Conservation (phyloP, 2,888 invertebrate genomes). For the Homarus gammarus region DNA sequence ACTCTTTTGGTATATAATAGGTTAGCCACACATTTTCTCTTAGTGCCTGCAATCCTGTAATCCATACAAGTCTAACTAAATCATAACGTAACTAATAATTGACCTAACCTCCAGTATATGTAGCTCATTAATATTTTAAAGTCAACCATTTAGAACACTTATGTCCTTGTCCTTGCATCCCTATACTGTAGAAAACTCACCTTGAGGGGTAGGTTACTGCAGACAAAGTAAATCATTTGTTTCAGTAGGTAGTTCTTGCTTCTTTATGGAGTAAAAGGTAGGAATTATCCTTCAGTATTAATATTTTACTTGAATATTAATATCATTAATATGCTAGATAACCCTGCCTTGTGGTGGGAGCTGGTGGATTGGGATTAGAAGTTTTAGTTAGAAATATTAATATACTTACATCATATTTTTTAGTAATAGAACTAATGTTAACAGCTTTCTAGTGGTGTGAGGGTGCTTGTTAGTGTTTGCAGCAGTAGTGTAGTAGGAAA, state of each 20-base stretch:
- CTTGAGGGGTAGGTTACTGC: not conserved
- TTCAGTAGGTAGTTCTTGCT: not conserved
- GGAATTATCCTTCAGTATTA: not conserved
- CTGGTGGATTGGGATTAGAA: not conserved
- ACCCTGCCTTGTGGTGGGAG: not conserved
- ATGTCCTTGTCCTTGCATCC: not conserved
- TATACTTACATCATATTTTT: not conserved
- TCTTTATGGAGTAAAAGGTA: not conserved
- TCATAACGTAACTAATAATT: not conserved
- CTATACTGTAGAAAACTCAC: not conserved
- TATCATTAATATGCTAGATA: not conserved
- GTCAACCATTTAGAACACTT: not conserved
- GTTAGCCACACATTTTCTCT: not conserved
- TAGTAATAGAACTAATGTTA: not conserved
- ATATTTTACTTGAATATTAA: constrained; percentile 5
- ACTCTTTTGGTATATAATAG: not conserved
- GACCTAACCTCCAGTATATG: not conserved
- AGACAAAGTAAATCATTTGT: not conserved
- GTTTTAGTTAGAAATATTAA: not conserved
- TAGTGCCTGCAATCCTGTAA: not conserved
- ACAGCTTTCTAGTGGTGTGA: constrained; percentile 40
- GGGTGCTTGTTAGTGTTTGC: constrained; percentile 49
- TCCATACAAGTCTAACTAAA: not conserved
- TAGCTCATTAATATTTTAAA: not conserved
- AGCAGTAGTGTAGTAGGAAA: too few species aligned